Percentiles rank a stretch among this genome's conserved stretches.
Evolutionary conservation across 2,113 vertebrate genomes (phyloP).

Genomic region (Corythornis vintsioides): DNA sequence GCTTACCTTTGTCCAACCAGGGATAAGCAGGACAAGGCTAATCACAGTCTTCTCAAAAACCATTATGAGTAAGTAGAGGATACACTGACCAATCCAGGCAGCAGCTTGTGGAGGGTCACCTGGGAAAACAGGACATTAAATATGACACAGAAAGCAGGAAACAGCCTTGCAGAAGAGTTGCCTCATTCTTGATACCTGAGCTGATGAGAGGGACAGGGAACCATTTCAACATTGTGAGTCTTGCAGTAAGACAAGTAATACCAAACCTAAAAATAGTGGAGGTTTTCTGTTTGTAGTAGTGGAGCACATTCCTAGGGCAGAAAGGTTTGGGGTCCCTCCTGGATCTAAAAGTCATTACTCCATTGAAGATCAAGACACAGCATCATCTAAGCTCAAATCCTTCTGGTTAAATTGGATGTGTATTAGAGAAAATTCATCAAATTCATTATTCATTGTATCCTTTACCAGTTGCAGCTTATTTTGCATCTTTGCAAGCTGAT

Average conservation of each 20-base stretch:
- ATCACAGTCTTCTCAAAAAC: constrained; percentile 79
- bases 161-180: neutral
- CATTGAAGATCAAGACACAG: neutral
- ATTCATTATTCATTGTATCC: neutral
- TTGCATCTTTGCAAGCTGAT: neutral
- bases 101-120: constrained; percentile 77
- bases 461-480: neutral
- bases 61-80: constrained; percentile 82
- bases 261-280: neutral
- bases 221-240: neutral
- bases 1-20: constrained; percentile 80
- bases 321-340: neutral
- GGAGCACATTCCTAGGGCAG: neutral
- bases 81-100: constrained; percentile 79
- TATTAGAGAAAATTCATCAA: neutral
- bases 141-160: neutral
- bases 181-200: neutral
- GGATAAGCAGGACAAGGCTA: constrained; percentile 78
- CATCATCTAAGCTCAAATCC: neutral
- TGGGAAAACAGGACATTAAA: neutral
- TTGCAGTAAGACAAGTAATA: neutral
- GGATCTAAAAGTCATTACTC: neutral
- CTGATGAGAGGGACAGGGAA: neutral
- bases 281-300: neutral
- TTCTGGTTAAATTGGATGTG: neutral